A percentile compares a stretch with the other conserved stretches of the same genome.
Evolutionary conservation across 2,888 invertebrate species (phyloP).

Genomic region (Nemotelus pantherinus): DNA sequence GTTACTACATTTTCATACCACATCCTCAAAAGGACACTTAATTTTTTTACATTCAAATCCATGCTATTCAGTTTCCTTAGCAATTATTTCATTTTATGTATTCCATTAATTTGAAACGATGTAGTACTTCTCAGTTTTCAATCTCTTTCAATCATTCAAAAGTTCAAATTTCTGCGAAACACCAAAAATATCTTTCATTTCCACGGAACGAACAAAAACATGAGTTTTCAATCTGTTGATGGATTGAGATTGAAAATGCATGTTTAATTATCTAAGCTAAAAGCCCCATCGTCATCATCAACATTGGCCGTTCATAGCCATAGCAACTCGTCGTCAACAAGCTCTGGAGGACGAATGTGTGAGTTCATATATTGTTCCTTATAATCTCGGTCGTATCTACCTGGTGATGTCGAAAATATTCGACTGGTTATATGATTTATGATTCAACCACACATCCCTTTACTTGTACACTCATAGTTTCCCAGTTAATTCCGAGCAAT

Average conservation of each 20-base stretch:
- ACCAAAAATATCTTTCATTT: conserved; percentile 11
- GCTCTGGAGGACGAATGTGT: background rate
- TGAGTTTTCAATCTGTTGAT: conserved; percentile 50
- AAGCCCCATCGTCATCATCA: conserved; percentile 39
- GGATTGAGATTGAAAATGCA: conserved; percentile 49
- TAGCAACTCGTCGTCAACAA: conserved; percentile 29
- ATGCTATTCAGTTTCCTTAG: no score
- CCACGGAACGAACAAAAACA: conserved; percentile 43
- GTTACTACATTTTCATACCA: no score
- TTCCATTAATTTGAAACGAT: no score
- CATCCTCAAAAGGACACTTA: no score
- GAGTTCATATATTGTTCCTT: conserved; percentile 23
- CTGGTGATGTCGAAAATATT: background rate
- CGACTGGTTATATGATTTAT: no score
- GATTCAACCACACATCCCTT: no score
- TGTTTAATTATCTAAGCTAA: conserved; percentile 50
- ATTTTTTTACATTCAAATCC: no score
- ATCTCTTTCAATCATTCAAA: no score
- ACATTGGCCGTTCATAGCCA: conserved; percentile 35
- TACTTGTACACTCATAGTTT: no score
- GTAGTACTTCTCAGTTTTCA: no score
- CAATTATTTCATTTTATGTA: no score
- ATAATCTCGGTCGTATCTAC: background rate
- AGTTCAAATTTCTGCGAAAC: no score
- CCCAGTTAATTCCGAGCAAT: conserved; percentile 1